Base-by-base conservation (phyloP, 1,140 invertebrate genomes). In the Vanessa atalanta region DNA sequence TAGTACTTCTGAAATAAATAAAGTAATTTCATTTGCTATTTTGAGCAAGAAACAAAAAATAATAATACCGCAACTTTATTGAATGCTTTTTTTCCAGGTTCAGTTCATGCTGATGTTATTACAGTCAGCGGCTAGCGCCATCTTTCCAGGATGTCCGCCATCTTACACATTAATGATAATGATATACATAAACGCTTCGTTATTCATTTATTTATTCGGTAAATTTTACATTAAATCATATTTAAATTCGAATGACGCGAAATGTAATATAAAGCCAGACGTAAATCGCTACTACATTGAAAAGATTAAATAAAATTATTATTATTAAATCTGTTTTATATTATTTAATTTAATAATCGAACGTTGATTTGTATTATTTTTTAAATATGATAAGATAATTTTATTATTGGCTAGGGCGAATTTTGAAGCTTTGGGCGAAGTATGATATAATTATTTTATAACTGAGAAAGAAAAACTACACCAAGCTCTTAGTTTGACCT, bases 201-300 rank as follows among this genome's bases (percentile, higher is more conserved):
- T 86, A 26, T 85, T 87, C 51, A 65, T 83, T 12, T 83, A 82
- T 63, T 67, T 88, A 2, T 88, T 88, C 47, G 73, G 72, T 7
- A 77, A 83, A 13, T 88, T 88, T 55, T 88, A 85, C 60, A 23
- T 78, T 0, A 83, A 83, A 15, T 66, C 80, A 8, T 86, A 86
- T 61, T n/a, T 23, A 61, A 70, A 70, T 26, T 9, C 16, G 15
- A 70, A 68, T 43, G 16, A 16, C 1, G 16, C 16, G 7, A 57
- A 68, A 16, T n/a, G 9, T 37, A 57, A 57, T 20, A 47, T 9
- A 4, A 15, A 68, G 37, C 15, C 8, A 53, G n/a, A 53, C n/a
- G 15, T 16, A n/a, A n/a, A 9, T n/a, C 8, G n/a, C n/a, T 9
- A 7, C n/a, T 53, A 16, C n/a, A 9, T 16, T 16, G n/a, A 53